Evolutionary conservation across 23 tunicate genomes (phyloP).

Genomic region (Clavelina lepadiformis): DNA sequence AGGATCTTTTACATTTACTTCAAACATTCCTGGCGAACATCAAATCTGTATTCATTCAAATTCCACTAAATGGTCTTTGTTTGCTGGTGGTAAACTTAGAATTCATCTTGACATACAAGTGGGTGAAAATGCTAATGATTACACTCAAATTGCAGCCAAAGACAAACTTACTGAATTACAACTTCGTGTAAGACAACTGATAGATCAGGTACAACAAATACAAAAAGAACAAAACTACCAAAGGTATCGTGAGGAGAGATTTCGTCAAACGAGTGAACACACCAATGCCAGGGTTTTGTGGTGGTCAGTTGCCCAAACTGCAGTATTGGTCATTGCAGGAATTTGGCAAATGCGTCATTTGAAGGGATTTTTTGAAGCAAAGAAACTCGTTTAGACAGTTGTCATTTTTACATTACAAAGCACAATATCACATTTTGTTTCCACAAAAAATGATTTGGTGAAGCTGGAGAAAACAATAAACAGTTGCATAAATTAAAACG

Average conservation of each 20-base stretch:
- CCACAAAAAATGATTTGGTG: no score
- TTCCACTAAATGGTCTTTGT: conserved; percentile 59
- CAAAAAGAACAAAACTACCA: conserved; percentile 71
- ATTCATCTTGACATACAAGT: conserved; percentile 32
- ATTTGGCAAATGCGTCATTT: conserved; percentile 97
- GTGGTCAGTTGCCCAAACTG: conserved; percentile 60
- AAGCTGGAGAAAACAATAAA: no score
- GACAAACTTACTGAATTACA: conserved; percentile 47
- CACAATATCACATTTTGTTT: no score
- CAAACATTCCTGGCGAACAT: conserved; percentile 43
- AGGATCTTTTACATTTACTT: conserved; percentile 32
- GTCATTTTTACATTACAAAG: no score
- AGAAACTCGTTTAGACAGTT: conserved; percentile 79
- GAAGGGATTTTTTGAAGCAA: conserved; percentile 96
- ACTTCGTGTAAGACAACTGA: conserved; percentile 43
- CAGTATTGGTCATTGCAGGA: conserved; percentile 77
- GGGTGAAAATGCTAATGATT: conserved; percentile 49
- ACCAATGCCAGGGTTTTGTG: conserved; percentile 42
- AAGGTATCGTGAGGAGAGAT: conserved; percentile 39
- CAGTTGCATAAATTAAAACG: no score
- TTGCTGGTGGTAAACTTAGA: conserved; percentile 44
- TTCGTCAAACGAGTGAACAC: conserved; percentile 27
- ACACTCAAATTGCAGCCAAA: conserved; percentile 45
- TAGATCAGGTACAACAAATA: conserved; percentile 53
- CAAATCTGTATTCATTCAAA: conserved; percentile 62